Conservation (phyloP, 2,888 invertebrate species). For the Zygogramma bicolorata region DNA sequence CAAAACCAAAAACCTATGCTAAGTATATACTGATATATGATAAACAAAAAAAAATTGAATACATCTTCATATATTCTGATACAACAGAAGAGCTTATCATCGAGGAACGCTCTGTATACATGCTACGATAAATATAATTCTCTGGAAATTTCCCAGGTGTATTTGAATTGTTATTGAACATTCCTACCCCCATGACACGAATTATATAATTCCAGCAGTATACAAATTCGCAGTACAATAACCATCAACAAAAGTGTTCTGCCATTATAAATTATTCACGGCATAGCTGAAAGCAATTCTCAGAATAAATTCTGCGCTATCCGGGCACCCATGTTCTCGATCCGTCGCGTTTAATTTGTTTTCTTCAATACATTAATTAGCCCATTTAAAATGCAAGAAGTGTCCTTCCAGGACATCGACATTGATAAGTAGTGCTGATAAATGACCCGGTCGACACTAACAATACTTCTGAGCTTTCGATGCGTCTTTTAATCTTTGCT, state of each 20-base stretch:
- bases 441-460: conserved; percentile 45
- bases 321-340: conserved; percentile 41
- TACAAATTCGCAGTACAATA: neutral
- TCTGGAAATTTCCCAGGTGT: neutral
- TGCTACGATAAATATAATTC: no score
- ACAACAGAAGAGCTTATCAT: no score
- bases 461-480: conserved; percentile 44
- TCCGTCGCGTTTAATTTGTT: conserved; percentile 42
- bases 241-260: neutral
- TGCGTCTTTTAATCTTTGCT: conserved; percentile 41
- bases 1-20: no score
- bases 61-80: no score
- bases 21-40: no score
- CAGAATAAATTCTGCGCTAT: conserved; percentile 5
- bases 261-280: conserved; percentile 1
- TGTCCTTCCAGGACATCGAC: conserved; percentile 44
- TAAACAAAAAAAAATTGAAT: no score
- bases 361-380: conserved; percentile 45
- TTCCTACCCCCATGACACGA: neutral
- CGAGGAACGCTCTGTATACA: no score
- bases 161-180: neutral
- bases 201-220: neutral
- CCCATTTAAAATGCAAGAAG: conserved; percentile 47
- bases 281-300: neutral
- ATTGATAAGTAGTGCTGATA: conserved; percentile 48